Evolutionary conservation across 2,888 invertebrate species (phyloP), one percentile per base, ranked within the genome.

Genomic region (Sphinx pinastri): DNA sequence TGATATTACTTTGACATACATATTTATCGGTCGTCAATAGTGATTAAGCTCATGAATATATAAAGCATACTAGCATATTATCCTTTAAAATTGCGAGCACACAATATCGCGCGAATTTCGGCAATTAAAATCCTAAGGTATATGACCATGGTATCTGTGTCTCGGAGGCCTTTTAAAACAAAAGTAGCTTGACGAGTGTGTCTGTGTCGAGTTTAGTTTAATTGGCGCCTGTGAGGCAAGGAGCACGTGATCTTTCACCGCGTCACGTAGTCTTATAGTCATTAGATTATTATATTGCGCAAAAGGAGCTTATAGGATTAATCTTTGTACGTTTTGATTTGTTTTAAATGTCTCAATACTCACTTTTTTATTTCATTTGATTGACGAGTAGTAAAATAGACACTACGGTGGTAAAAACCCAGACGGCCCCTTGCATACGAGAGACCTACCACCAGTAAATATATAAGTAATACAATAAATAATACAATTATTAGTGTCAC

Each of bases 111-210:
- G 49, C 49, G 19, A 63, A 63, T 63, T 13, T 63, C 0, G 7
- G 7, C 49, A 16, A 63, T 19, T 63, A 63, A 19, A 12, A 12
- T 19, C 13, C 49, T 63, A 63, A 63, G 19, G 47, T 25, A 10
- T 13, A 49, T 47, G 47, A n/a, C 31, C 38, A 59, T 59, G 58
- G 63, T 19, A 19, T 63, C 47, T 16, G 63, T 19, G 47, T 19
- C n/a, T 60, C 57, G 68, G 70, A 75, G 70, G 19, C 19, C 63
- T 63, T 47, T 25, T 47, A 74, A 76, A 75, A 75, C 71, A 77
- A 76, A 76, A 77, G 76, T 73, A 63, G 71, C 69, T 13, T 38
- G 71, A 68, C 70, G 71, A 67, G 75, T 75, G 71, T 60, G 69
- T 67, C 66, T 25, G 31, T 45, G 8, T 25, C 54, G 55, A 68